A percentile compares a stretch with the other conserved stretches of the same genome.
phyloP scores from a whole-genome alignment of 2,797 vertebrate genomes.

The Mus minutoides region DNA sequence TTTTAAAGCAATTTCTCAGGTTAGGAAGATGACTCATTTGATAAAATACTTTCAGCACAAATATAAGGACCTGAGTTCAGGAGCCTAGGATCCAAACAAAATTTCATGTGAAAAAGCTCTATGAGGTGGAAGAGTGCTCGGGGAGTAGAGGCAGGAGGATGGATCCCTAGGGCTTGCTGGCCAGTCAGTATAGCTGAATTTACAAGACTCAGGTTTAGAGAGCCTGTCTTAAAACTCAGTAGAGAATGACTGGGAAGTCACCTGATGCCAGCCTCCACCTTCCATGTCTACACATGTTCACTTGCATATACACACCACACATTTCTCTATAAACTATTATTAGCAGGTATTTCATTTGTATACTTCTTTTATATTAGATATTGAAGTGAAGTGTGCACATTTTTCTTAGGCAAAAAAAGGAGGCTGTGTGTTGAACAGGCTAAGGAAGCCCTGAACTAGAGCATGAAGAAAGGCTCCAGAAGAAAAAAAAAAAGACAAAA shows the following conservation, averaged over 20 bases:
- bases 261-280: not conserved
- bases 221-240: not conserved
- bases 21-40: not conserved
- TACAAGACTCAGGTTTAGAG: not conserved
- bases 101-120: not conserved
- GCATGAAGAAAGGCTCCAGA: not conserved
- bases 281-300: not conserved
- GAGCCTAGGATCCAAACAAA: not conserved
- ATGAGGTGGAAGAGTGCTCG: too few species aligned
- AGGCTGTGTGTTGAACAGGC: not conserved
- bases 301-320: not conserved
- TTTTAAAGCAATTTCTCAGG: not conserved
- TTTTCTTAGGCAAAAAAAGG: not conserved
- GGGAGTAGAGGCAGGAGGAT: not conserved
- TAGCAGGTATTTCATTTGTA: not conserved
- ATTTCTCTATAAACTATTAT: not conserved
- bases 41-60: not conserved
- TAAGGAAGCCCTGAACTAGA: not conserved
- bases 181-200: not conserved
- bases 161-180: not conserved
- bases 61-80: not conserved
- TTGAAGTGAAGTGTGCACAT: not conserved
- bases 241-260: not conserved
- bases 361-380: not conserved
- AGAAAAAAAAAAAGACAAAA: not conserved